A percentile compares a stretch with the other conserved stretches of the same genome.
Evolutionary conservation across 2,113 vertebrate genomes (phyloP).

Genomic region (Galeopterus variegatus): DNA sequence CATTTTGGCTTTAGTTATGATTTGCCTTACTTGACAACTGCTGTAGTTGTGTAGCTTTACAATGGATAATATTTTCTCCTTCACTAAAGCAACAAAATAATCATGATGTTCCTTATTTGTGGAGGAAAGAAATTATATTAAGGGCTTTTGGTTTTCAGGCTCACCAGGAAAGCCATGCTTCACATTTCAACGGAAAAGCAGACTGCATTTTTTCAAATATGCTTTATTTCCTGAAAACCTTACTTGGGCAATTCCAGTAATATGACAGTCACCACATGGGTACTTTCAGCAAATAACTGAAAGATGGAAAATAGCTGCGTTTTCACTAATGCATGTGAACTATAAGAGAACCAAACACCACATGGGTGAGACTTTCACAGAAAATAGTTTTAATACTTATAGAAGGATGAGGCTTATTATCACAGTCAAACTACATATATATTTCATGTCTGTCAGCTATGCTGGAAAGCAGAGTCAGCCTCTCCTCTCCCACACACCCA

Average conservation of each 20-base stretch:
- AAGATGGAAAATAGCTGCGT: background rate
- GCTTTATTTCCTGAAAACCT: background rate
- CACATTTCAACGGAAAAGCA: background rate
- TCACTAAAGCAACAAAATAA: constrained; percentile 7
- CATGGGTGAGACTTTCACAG: background rate
- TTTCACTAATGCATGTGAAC: background rate
- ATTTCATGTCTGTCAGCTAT: background rate
- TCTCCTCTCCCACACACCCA: background rate
- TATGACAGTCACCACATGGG: background rate
- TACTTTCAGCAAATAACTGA: constrained; percentile 43
- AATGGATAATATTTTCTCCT: background rate
- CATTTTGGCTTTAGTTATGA: too few species aligned
- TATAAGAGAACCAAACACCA: background rate
- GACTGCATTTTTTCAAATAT: background rate
- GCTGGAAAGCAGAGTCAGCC: background rate
- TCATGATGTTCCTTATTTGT: background rate
- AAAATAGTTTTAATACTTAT: background rate
- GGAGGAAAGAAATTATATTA: constrained; percentile 57
- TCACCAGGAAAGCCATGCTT: constrained; percentile 6
- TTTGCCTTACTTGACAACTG: too few species aligned
- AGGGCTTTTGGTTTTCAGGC: background rate
- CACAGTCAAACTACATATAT: background rate
- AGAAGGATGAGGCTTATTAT: background rate
- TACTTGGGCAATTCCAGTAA: background rate
- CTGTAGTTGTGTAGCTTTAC: too few species aligned